Base-by-base conservation (phyloP, 2,113 vertebrate species). In the Mobula hypostoma region DNA sequence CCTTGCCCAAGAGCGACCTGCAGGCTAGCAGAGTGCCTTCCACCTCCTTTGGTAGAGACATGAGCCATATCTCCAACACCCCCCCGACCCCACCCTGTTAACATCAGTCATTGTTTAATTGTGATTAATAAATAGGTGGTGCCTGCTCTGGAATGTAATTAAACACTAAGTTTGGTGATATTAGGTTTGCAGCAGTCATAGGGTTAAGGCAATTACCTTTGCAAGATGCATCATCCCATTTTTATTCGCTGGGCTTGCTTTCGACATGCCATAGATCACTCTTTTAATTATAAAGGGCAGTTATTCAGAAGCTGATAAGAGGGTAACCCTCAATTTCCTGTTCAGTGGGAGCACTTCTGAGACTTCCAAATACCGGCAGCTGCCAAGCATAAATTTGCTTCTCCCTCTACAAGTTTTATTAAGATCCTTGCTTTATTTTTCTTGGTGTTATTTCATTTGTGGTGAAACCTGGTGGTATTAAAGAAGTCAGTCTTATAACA, bases 371-470 rank as follows among this genome's bases (percentile, higher is more conserved):
- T 90, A 58, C 85, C 61, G 36, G 61, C 85, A 90, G 85, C 85
- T 90, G 85, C 85, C 61, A 66, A 63, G 66, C 85, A 90, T 90
- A 90, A 90, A 90, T 66, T 90, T 90, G 85, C 61, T 90, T 90
- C n/a, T 66, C 58, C 61, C 27, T 3, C 19, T 90, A 19, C 63
- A n/a, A 74, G 24, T 56, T 32, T n/a, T 63, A 66, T 66, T 88
- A 12, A 88, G 61, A 88, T 66, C 17, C 85, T 88, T 63, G 85
- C 85, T 88, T 88, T 63, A 88, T 32, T 66, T 88, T 15, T 6
- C 11, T 32, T 19, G 21, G n/a, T 7, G 78, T 48, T 83, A 15
- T 66, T 87, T 87, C 29, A 63, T 15, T 63, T 90, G 48, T 15
- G 40, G 61, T 32, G 61, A 90, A 66, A 17, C 29, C 14, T 32